A percentile compares a stretch with the other conserved stretches of the same genome.
phyloP scores from a whole-genome alignment of 2,888 invertebrate species.

The Coenonympha glycerion region DNA sequence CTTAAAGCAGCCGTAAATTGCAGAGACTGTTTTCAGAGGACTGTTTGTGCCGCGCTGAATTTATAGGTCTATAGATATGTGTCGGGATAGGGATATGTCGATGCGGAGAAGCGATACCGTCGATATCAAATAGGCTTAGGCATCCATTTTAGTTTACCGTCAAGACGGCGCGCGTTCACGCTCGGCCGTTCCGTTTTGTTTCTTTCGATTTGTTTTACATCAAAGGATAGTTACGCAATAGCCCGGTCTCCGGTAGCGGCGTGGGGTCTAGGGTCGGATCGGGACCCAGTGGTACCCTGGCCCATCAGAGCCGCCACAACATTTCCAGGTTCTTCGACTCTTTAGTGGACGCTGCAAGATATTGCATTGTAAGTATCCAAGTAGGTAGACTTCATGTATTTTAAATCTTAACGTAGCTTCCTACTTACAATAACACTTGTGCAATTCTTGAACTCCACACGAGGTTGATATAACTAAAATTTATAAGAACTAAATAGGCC shows the following conservation, averaged over 20 bases:
- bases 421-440: no score
- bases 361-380: constrained; percentile 75
- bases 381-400: no score
- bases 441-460: no score
- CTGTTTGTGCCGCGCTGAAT: no score
- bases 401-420: no score
- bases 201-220: constrained; percentile 72
- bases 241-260: constrained; percentile 53
- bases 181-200: constrained; percentile 69
- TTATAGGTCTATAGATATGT: constrained; percentile 77
- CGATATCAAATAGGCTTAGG: constrained; percentile 60
- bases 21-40: constrained; percentile 34
- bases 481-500: no score
- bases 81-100: constrained; percentile 85
- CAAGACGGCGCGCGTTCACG: constrained; percentile 66
- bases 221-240: constrained; percentile 72
- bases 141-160: constrained; percentile 46
- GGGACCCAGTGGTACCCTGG: constrained; percentile 62
- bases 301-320: constrained; percentile 66
- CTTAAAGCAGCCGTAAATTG: constrained; percentile 91
- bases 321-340: constrained; percentile 73
- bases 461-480: no score
- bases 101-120: constrained; percentile 57
- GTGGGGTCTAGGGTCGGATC: constrained; percentile 51
- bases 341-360: constrained; percentile 72